Conservation (phyloP, 2,113 vertebrate genomes). For the Carassius carassius region DNA sequence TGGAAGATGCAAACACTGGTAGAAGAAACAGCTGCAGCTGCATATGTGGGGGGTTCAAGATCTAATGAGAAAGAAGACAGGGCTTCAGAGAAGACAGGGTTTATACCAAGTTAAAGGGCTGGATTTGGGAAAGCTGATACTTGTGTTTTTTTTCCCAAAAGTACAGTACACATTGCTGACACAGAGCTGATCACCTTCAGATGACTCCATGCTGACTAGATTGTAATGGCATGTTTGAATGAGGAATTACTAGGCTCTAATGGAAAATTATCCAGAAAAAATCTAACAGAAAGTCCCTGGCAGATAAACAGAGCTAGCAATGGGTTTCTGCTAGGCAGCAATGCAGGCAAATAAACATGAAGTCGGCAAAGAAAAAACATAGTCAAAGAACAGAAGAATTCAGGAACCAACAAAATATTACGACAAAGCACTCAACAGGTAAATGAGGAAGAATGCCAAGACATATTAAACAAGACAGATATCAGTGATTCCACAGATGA, state of each 20-base stretch:
- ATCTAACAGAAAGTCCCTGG: neutral
- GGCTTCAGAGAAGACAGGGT: neutral
- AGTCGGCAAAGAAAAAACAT: neutral
- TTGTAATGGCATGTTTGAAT: neutral
- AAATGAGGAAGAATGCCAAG: neutral
- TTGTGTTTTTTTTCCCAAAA: neutral
- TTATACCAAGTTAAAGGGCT: neutral
- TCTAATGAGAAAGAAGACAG: neutral
- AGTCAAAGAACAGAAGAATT: conserved; percentile 2
- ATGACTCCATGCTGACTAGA: neutral
- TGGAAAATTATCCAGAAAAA: neutral
- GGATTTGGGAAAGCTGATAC: neutral
- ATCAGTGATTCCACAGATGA: neutral
- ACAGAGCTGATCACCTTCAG: neutral
- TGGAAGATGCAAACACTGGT: neutral
- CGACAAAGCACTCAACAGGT: neutral
- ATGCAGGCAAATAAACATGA: neutral
- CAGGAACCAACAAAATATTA: neutral
- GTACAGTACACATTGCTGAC: neutral
- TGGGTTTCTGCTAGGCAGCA: neutral
- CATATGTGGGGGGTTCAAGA: neutral
- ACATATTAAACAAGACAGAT: neutral
- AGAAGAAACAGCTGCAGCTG: neutral
- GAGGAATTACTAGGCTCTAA: neutral
- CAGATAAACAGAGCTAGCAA: neutral